Evolutionary conservation across 2,797 vertebrate species (phyloP), one percentile per base, ranked within the genome.

Genomic region (Taeniopygia guttata): DNA sequence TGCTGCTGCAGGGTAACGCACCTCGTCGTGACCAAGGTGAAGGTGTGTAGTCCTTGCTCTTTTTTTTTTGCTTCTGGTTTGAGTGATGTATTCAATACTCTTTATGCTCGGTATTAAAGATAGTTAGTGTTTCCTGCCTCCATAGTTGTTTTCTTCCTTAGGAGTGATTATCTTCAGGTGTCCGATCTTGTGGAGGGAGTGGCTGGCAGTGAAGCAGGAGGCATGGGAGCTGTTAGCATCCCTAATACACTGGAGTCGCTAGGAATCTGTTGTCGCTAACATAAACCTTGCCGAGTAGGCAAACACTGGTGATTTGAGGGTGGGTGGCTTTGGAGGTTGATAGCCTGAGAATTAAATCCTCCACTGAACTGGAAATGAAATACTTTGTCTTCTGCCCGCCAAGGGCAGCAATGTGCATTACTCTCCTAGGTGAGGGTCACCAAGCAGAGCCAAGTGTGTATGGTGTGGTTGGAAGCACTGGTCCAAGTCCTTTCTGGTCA

Each of bases 311-410:
- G 23, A 2, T 59, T 43, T 56, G 19, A 2, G 6, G 2, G 16
- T 40, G 45, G 13, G 32, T 60, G 75, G 29, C 54, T 92, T 68
- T 36, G 4, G 16, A 15, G 15, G 8, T 22, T 63, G 59, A 11
- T 11, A 29, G 19, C 19, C 27, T 58, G n/a, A 56, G 30, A 25
- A 43, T 72, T 68, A 68, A 73, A 16, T 20, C 67, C 15, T 45
- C 29, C 2, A 1, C 32, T 81, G 51, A 83, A 20, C 29, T 63
- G 19, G 73, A 78, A 80, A 49, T 22, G 0, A 75, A 88, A 40
- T 60, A 20, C 27, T 74, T 60, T 0, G 1, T 32, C 11, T 40
- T 56, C 8, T 11, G 20, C 14, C 9, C 4, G 0, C 0, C 25
- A 16, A 42, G 34, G 46, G 48, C 55, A 69, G 66, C 23, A 29